Base-by-base conservation (phyloP, 2,888 invertebrate genomes). In the Orgyia antiqua region DNA sequence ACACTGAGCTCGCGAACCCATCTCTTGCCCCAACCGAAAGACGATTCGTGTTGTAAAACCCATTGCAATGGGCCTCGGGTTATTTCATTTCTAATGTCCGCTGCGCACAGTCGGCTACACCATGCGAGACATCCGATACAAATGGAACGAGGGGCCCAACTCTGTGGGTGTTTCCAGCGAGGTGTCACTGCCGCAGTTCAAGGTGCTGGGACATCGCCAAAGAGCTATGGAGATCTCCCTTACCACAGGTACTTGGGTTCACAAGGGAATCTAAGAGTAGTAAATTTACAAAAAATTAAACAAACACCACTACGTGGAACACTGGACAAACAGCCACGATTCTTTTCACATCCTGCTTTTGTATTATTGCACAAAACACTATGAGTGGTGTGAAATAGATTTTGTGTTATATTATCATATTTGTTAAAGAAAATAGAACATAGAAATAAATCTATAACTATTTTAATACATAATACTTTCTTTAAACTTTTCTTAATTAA, bases 51-150 rank as follows among this genome's bases (percentile, higher is more conserved):
- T 74, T 67, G 57, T 63, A 87, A 87, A 84, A 86, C 87, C 87
- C 86, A 87, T 62, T 86, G 80, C 69, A 70, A 86, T 83, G 87
- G 87, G 87, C 79, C 82, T 75, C 78, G 87, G 87, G 82, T 74
- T 69, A 59, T 80, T 80, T 79, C 69, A 82, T 80, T 64, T 71
- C 76, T 74, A 79, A 75, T 82, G 68, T 83, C 78, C 79, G 80
- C 77, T 79, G 77, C 80, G 82, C 76, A 87, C 92, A 97, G 97
- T 96, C 93, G 97, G 96, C 91, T 97, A 97, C 92, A 96, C 96
- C 88, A 96, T 96, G 95, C 91, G 94, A 89, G 96, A 97, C 92
- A 96, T 96, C 91, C 93, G 95, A 76, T 97, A 97, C 92, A 95
- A 94, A 87, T 97, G 97, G 97, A 95, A 95, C 89, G 95, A 96